Base-by-base conservation (phyloP, 2,113 vertebrate species). In the Onychorhynchus coronatus region DNA sequence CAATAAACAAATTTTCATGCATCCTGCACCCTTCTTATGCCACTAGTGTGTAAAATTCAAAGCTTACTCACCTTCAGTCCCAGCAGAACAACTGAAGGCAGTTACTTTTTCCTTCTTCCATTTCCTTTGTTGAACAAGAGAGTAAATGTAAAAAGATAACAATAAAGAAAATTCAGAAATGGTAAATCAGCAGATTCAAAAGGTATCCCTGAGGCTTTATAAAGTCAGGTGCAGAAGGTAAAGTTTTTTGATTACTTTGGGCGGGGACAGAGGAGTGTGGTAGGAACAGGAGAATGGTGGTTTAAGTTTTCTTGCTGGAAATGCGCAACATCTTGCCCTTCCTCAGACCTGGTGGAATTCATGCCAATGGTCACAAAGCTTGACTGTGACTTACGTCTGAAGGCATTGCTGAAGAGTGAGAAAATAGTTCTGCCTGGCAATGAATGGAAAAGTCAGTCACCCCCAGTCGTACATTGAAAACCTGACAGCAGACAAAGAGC, bases 401-500 rank as follows among this genome's bases (percentile, higher is more conserved):
- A 75, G 66, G 30, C 75, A 71, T 35, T 82, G 58, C 28, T 88
- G 35, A 75, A 84, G 12, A 84, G 61, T 53, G 68, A 84, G 91
- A 86, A 93, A 81, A 93, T 5, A 74, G 19, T 78, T 61, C 50
- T 35, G 71, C 72, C 75, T 84, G 49, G 61, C 86, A 89, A 86
- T 65, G 46, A 90, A 93, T 39, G 72, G 65, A 81, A 71, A 93
- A 95, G 65, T 72, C 72, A 84, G 47, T 81, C 30, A 55, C 16
- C 12, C 22, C 56, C 41, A 59, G 47, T 13, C 0, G 0, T 12
- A 70, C 31, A 27, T 1, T 72, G 56, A 78, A 85, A 95, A 59
- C 25, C 66, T 90, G 79, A 93, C 85, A 90, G 85, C 52, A 94
- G 78, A 93, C 39, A 68, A 94, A 93, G 85, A 93, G 25, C 88